Evolutionary conservation across 2,888 invertebrate species (phyloP).

Genomic region (Lissonota sp.): DNA sequence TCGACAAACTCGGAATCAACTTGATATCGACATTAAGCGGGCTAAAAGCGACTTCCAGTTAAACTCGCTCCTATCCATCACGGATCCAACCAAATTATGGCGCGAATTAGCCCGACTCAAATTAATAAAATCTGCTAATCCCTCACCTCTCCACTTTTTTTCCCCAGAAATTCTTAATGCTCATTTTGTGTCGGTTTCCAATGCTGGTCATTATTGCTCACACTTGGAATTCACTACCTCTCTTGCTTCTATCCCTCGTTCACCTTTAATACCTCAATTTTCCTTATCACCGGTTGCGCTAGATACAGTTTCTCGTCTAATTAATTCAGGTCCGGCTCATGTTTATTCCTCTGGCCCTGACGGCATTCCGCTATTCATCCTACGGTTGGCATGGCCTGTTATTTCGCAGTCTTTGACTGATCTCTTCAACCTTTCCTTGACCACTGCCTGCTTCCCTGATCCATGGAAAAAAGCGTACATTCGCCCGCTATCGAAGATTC

Average conservation of each 20-base stretch:
- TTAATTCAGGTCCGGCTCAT: too few relatives aligned
- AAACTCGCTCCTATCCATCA: neutral
- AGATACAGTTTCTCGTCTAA: too few relatives aligned
- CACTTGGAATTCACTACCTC: too few relatives aligned
- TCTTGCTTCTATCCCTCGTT: too few relatives aligned
- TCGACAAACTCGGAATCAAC: neutral
- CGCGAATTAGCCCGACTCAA: neutral
- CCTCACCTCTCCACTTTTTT: neutral
- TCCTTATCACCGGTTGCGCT: neutral
- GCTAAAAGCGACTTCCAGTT: neutral
- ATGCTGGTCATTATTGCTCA: neutral
- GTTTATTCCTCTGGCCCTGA: neutral
- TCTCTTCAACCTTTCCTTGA: conserved; percentile 6
- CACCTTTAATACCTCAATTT: too few relatives aligned
- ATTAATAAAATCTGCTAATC: neutral
- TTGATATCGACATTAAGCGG: neutral
- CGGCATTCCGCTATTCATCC: neutral
- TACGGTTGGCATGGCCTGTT: neutral
- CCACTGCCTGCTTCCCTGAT: neutral
- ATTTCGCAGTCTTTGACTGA: neutral
- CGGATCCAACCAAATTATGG: neutral
- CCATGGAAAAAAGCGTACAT: neutral
- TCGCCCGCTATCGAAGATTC: too few relatives aligned
- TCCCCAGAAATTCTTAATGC: neutral
- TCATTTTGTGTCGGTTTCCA: neutral